Evolutionary conservation across 2,113 vertebrate genomes (phyloP), one percentile per base, ranked within the genome.

Genomic region (Merops nubicus): DNA sequence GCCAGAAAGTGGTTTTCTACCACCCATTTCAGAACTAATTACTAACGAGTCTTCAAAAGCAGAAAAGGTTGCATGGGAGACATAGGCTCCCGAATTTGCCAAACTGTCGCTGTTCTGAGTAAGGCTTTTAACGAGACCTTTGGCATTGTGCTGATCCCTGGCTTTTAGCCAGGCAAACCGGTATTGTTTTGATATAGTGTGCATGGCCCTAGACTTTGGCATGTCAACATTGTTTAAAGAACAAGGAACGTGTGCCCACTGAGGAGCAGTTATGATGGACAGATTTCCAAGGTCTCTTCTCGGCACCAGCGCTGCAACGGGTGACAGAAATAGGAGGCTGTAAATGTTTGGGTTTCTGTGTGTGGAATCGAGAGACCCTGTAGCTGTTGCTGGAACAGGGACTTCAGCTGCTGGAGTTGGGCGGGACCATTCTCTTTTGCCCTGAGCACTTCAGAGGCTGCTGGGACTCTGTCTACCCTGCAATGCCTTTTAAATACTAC

Each of bases 121-220:
- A 67, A 80, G 83, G 72, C 57, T 94, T 92, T 95, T 89, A 73
- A 54, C 0, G 14, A 91, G 75, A 74, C 88, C 60, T 95, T 89
- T 96, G 91, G 56, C 65, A 76, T 69, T 91, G 69, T 88, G 85
- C 72, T 90, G 72, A 34, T 84, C 62, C 54, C 38, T 97, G 91
- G 86, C 93, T 89, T 70, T 95, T 80, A 94, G 53, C 93, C 95
- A 96, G 94, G 64, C 80, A 70, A 79, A 63, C 34, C 70, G 91
- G 84, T 91, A 73, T 53, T 97, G 97, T 98, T 98, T 97, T 98
- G 97, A 97, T 97, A 89, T 4, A 75, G 70, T 57, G 76, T 33
- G 82, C 94, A 78, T 83, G 97, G 97, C 87, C 93, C 81, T 67
- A 96, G 96, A 93, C 92, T 97, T 89, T 68, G 73, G 51, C 83